Base-by-base conservation (phyloP, 2,888 invertebrate genomes). In the Drosophila trichaetosa region DNA sequence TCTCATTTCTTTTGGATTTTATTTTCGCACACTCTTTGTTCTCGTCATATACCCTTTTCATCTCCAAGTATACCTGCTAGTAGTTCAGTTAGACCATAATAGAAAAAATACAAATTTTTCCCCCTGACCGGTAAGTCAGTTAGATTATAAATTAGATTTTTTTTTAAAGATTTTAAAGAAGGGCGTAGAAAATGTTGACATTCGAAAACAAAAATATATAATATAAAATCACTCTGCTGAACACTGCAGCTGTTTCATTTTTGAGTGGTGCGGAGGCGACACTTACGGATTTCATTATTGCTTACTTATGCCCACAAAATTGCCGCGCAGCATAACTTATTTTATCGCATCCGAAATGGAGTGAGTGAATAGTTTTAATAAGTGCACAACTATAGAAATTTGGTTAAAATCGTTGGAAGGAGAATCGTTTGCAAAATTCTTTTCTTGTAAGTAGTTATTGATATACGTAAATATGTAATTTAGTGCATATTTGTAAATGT, bases 371-470 rank as follows among this genome's bases (percentile, higher is more conserved):
- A 21, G 46, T 46, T 46, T 21, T 2, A 46, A 46, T 21, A 16
- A 46, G 46, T 46, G 46, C 8, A 46, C 21, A 46, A 46, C 4
- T 8, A 24, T 46, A 46, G 16, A 46, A 16, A 24, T 46, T 34
- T 68, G 5, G 68, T 31, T 31, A 10, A 27, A 42, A 48, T 8
- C 24, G 59, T 31, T 33, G 31, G 29, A 52, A 52, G 31, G n/a
- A 51, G 65, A 24, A 51, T 62, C 76, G 63, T 33, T 74, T 36
- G 62, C 73, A 42, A 34, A 70, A 54, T 34, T 69, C 59, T 66
- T 68, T 34, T 40, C 69, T 40, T 24, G 46, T 46, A 46, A 46
- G 46, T 46, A 46, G 46, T 13, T 21, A 46, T 21, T 46, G 21
- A 46, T 46, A 46, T 46, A 21, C 7, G 21, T 46, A 46, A 46